phyloP scores from a whole-genome alignment of 1,140 invertebrate genomes.

The Nylanderia fulva region DNA sequence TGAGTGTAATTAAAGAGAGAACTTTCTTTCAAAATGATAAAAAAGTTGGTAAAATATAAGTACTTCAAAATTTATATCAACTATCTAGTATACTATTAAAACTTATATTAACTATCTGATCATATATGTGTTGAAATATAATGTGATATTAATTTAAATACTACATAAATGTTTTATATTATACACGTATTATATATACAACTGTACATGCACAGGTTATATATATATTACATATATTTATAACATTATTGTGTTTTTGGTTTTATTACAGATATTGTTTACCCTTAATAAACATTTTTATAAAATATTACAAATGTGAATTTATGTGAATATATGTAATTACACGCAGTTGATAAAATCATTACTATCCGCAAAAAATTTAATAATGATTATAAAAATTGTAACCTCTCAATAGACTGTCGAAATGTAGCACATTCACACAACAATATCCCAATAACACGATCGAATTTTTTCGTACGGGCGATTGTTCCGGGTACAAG shows the following conservation, averaged over 20 bases:
- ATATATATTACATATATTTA: background rate
- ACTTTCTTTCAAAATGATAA: background rate
- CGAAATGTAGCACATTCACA: background rate
- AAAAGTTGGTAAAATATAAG: background rate
- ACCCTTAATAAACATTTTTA: background rate
- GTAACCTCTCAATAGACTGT: background rate
- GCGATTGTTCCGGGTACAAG: conserved; percentile 53
- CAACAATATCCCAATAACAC: conserved; percentile 14
- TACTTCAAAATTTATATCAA: background rate
- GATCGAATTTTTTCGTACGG: conserved; percentile 62
- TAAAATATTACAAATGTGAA: background rate
- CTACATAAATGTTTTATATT: background rate
- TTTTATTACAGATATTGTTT: background rate
- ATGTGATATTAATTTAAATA: conserved; percentile 13
- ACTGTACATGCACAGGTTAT: too few relatives aligned
- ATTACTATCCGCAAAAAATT: background rate
- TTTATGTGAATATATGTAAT: background rate
- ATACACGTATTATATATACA: background rate
- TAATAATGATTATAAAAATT: background rate
- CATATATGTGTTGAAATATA: background rate
- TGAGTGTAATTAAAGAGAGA: background rate
- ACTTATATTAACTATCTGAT: background rate
- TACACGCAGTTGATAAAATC: background rate
- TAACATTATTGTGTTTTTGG: background rate
- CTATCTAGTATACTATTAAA: background rate